A percentile compares a stretch with the other conserved stretches of the same genome.
Evolutionary conservation across 2,113 vertebrate species (phyloP).

Genomic region (Anguilla japonica): DNA sequence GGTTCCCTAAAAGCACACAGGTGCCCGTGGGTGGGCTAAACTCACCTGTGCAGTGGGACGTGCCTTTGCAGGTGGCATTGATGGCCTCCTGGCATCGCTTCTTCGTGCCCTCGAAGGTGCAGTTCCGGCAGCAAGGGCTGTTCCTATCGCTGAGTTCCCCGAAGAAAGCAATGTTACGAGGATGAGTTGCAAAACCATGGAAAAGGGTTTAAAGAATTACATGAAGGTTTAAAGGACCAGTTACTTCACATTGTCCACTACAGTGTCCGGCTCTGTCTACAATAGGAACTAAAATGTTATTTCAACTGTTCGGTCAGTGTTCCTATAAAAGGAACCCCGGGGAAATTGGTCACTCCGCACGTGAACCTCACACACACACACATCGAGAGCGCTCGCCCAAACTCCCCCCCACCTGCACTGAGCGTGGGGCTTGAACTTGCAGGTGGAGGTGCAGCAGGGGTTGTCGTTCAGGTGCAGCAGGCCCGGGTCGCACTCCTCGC

Average conservation of each 20-base stretch:
- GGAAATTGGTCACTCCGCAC: background rate
- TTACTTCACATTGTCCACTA: background rate
- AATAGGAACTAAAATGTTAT: background rate
- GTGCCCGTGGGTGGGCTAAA: background rate
- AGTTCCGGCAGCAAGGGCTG: conserved; percentile 89
- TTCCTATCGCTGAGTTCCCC: conserved; percentile 82
- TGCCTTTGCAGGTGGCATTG: conserved; percentile 91
- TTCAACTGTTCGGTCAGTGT: background rate
- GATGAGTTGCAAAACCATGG: background rate
- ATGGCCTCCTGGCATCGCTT: conserved; percentile 93
- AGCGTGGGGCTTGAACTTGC: conserved; percentile 72
- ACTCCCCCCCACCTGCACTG: conserved; percentile 83
- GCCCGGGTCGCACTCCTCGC: conserved; percentile 92
- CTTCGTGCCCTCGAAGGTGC: conserved; percentile 79
- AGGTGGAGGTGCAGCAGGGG: conserved; percentile 80
- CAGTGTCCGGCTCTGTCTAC: too few species aligned
- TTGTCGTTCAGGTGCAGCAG: conserved; percentile 83
- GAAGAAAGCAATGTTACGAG: background rate
- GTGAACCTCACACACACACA: too few species aligned
- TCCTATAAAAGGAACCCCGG: background rate
- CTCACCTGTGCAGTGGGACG: conserved; percentile 88
- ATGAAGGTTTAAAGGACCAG: background rate
- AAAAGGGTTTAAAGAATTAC: background rate
- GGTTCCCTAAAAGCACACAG: too few species aligned
- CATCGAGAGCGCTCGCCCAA: background rate